A percentile compares a stretch with the other conserved stretches of the same genome.
Conservation (phyloP, 2,113 vertebrate genomes). For the Triplophysa dalaica region DNA sequence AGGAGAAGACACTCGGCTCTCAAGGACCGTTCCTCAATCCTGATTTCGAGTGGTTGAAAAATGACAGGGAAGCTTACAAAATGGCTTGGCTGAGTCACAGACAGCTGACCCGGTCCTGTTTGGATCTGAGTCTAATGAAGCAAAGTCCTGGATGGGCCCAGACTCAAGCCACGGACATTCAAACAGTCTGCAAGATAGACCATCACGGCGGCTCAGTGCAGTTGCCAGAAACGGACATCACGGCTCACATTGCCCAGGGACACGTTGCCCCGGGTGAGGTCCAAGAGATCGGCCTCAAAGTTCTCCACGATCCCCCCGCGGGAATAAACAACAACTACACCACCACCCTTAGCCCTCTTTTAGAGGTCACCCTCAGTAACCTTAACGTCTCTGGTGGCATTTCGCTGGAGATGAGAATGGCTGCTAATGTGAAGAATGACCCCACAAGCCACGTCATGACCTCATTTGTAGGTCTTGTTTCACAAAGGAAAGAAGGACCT, state of each 20-base stretch:
- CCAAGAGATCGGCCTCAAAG: conserved; percentile 87
- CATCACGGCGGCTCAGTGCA: conserved; percentile 85
- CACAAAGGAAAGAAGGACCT: conserved; percentile 83
- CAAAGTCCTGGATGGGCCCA: conserved; percentile 94
- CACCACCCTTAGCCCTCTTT: conserved; percentile 87
- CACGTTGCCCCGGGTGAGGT: conserved; percentile 84
- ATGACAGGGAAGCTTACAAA: conserved; percentile 91
- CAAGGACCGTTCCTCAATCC: conserved; percentile 71
- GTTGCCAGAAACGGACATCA: conserved; percentile 84
- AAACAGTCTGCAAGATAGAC: conserved; percentile 79
- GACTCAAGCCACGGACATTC: conserved; percentile 86
- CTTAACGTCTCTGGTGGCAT: conserved; percentile 80
- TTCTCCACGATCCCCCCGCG: conserved; percentile 83
- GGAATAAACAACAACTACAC: conserved; percentile 84
- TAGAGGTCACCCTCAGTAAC: conserved; percentile 87
- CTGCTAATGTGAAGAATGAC: conserved; percentile 84
- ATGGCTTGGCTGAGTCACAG: conserved; percentile 94
- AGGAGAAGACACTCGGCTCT: conserved; percentile 52
- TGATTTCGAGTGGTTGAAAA: conserved; percentile 82
- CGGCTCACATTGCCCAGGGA: conserved; percentile 83
- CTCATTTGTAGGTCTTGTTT: conserved; percentile 79
- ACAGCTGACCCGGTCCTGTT: conserved; percentile 88
- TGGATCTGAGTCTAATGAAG: conserved; percentile 86
- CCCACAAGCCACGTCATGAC: conserved; percentile 90
- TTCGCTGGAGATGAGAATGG: conserved; percentile 85